Percentiles rank a stretch among this genome's conserved stretches.
Evolutionary conservation across 2,797 vertebrate species (phyloP).

Genomic region (Chrosomus eos): DNA sequence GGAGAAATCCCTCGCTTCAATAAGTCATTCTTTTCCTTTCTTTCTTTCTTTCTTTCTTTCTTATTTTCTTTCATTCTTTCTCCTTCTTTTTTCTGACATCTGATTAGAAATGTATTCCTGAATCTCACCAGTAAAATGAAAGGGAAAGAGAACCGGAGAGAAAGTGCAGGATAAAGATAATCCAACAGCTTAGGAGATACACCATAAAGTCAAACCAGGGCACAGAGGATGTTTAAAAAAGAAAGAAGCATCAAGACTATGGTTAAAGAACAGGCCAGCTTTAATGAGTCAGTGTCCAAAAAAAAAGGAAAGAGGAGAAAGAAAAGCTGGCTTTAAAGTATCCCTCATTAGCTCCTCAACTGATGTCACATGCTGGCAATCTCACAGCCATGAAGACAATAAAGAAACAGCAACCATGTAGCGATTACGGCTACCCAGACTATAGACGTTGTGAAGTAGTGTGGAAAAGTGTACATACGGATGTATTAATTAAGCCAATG

Average conservation of each 20-base stretch:
- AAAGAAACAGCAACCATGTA: slow-evolving; percentile 22
- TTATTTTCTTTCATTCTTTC: too few species aligned
- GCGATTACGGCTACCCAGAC: neutral
- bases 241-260: slow-evolving; percentile 33
- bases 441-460: neutral
- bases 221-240: slow-evolving; percentile 42
- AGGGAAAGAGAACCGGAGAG: slow-evolving; percentile 59
- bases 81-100: slow-evolving; percentile 52
- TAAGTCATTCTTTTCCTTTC: slow-evolving; percentile 59
- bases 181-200: slow-evolving; percentile 61
- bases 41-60: slow-evolving; percentile 44
- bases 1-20: slow-evolving; percentile 64
- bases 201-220: slow-evolving; percentile 57
- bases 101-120: slow-evolving; percentile 66
- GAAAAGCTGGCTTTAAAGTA: slow-evolving; percentile 42
- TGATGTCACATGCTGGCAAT: slow-evolving; percentile 38
- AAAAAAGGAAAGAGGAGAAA: slow-evolving; percentile 28
- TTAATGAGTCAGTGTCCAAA: slow-evolving; percentile 48
- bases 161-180: slow-evolving; percentile 64
- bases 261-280: slow-evolving; percentile 39
- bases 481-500: neutral
- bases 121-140: slow-evolving; percentile 52
- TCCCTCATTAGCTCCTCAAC: slow-evolving; percentile 36
- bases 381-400: slow-evolving; percentile 35
- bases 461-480: neutral